These are phyloP conservation scores for Drosophila kambysellisi DNA, from an alignment of 2,888 invertebrate species.

Conservation along the genomic window DNA sequence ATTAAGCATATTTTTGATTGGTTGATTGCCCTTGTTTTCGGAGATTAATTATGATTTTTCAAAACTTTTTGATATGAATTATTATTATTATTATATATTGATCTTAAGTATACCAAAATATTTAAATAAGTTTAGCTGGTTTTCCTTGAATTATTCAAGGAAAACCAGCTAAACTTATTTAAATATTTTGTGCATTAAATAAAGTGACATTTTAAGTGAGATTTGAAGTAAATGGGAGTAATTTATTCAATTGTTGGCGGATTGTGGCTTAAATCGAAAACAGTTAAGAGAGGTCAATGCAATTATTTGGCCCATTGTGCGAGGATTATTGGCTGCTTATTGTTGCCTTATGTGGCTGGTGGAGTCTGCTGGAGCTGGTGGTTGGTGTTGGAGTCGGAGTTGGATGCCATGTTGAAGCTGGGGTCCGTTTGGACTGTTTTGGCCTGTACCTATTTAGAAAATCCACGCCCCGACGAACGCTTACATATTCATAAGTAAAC, in stretches of 20 bases:
- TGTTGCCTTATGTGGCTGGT: slow-evolving; percentile 33
- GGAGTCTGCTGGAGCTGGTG: slow-evolving; percentile 18
- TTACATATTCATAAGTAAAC: slow-evolving; percentile 76
- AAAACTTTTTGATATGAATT: not conserved
- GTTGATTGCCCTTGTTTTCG: too few relatives aligned
- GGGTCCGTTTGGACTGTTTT: slow-evolving; percentile 28
- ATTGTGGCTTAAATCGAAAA: not conserved
- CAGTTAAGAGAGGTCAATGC: not conserved
- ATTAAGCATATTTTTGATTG: too few relatives aligned
- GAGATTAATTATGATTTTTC: not conserved
- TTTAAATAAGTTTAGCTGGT: too few relatives aligned
- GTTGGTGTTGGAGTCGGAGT: not conserved
- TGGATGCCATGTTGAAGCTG: not conserved
- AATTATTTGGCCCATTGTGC: slow-evolving; percentile 38
- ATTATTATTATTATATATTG: not conserved
- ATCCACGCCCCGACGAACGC: slow-evolving; percentile 55
- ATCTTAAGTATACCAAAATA: too few relatives aligned
- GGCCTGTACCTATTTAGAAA: slow-evolving; percentile 55
- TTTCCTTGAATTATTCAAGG: not conserved
- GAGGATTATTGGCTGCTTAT: slow-evolving; percentile 34
- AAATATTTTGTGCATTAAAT: not conserved
- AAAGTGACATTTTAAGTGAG: not conserved
- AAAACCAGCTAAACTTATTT: not conserved
- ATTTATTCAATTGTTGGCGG: not conserved
- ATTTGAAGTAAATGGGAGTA: not conserved